These are phyloP conservation scores for Pituophis catenifer DNA, from an alignment of 2,113 vertebrate species.

Conservation along the genomic window DNA sequence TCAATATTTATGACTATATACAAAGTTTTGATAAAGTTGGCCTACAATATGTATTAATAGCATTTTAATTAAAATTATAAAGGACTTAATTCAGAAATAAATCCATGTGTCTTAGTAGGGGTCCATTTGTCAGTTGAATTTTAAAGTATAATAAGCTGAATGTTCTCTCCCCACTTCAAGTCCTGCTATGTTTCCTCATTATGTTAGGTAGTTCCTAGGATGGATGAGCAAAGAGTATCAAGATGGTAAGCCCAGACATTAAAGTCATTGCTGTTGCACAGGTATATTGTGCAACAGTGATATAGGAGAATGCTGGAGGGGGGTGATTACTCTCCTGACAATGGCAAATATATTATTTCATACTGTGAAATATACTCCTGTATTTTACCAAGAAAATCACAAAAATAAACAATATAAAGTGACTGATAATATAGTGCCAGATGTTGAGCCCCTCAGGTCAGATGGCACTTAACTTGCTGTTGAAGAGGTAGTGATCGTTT, in stretches of 20 bases:
- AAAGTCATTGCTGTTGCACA: background rate
- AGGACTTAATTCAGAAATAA: background rate
- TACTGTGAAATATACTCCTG: background rate
- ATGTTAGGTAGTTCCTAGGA: background rate
- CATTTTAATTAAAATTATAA: background rate
- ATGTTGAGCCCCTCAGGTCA: background rate
- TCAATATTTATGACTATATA: background rate
- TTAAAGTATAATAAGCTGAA: background rate
- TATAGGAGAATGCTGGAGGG: background rate
- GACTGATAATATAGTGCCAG: background rate
- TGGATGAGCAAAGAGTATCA: background rate
- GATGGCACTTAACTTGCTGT: background rate
- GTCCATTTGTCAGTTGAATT: background rate
- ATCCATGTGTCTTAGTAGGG: fast-evolving
- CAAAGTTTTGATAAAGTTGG: background rate
- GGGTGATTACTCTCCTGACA: background rate
- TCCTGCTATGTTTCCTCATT: background rate
- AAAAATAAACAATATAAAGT: background rate
- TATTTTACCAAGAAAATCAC: background rate
- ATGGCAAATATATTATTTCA: background rate
- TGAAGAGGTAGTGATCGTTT: background rate
- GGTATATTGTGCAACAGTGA: background rate
- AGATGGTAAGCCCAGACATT: background rate
- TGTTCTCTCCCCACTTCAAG: background rate
- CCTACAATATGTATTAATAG: background rate